Percentiles rank a stretch among this genome's conserved stretches.
These are phyloP conservation scores for Hetaerina americana DNA, from an alignment of 1,140 invertebrate species.

Conservation along the genomic window DNA sequence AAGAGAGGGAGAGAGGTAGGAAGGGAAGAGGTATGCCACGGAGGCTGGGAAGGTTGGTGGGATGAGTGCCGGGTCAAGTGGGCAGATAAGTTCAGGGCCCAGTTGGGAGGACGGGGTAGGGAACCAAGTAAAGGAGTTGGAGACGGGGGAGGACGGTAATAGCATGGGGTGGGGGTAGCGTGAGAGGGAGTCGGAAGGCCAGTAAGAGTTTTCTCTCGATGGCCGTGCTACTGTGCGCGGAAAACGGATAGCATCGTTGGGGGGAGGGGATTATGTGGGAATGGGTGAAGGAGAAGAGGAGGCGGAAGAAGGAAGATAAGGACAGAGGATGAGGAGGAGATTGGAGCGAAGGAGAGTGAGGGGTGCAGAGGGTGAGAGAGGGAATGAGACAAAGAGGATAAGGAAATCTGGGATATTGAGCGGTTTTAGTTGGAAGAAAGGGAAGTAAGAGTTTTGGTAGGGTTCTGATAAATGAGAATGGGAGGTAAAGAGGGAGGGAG, in stretches of 20 bases:
- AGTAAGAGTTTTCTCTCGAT: neutral
- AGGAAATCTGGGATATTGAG: conserved; percentile 2
- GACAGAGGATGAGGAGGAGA: neutral
- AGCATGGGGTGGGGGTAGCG: neutral
- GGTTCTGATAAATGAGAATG: neutral
- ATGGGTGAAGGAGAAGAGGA: neutral
- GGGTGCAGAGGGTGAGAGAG: conserved; percentile 5
- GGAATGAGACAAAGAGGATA: neutral
- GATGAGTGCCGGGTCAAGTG: too few relatives aligned
- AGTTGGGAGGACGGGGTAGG: conserved; percentile 2
- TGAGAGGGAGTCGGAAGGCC: neutral
- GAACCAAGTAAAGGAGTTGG: neutral
- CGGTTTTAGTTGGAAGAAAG: neutral
- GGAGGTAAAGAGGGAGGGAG: neutral
- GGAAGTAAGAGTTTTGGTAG: neutral
- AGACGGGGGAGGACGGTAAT: neutral
- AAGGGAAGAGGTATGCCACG: too few relatives aligned
- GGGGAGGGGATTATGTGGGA: too few relatives aligned
- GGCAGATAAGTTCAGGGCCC: too few relatives aligned
- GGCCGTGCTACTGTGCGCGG: too few relatives aligned
- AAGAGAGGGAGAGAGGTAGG: too few relatives aligned
- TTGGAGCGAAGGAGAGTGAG: conserved; percentile 3
- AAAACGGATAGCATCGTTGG: too few relatives aligned
- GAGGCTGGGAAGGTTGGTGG: too few relatives aligned
- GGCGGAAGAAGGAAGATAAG: neutral